Evolutionary conservation across 2,797 vertebrate genomes (phyloP).

Genomic region (Clamator glandarius): DNA sequence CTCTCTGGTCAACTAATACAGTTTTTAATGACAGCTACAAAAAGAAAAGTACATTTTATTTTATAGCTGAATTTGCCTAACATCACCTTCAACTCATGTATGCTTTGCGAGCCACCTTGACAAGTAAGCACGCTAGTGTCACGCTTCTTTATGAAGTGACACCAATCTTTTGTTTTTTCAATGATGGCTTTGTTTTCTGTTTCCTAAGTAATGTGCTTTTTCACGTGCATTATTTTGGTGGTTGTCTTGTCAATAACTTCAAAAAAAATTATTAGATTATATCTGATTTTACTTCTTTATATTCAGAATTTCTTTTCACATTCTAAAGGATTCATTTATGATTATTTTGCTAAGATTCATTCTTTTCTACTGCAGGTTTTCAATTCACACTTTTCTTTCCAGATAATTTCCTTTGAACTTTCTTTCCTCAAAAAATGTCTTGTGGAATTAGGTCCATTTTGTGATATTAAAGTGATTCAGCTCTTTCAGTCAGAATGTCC

Average conservation of each 20-base stretch:
- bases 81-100: neutral
- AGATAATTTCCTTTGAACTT: neutral
- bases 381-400: neutral
- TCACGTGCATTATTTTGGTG: fast-evolving
- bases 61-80: neutral
- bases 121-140: neutral
- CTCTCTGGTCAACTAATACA: neutral
- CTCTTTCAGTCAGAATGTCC: neutral
- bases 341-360: neutral
- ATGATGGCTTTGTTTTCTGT: neutral
- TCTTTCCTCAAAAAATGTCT: neutral
- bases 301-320: neutral
- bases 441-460: neutral
- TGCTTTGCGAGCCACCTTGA: neutral
- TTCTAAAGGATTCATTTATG: neutral
- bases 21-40: neutral
- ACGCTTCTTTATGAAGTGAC: neutral
- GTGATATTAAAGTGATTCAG: neutral
- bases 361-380: neutral
- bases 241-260: neutral
- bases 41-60: neutral
- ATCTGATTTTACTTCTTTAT: neutral
- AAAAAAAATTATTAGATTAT: neutral
- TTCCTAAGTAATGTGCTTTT: neutral
- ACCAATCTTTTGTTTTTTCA: neutral